Evolutionary conservation across 2,113 vertebrate species (phyloP).

Genomic region (Ammodytes marinus): DNA sequence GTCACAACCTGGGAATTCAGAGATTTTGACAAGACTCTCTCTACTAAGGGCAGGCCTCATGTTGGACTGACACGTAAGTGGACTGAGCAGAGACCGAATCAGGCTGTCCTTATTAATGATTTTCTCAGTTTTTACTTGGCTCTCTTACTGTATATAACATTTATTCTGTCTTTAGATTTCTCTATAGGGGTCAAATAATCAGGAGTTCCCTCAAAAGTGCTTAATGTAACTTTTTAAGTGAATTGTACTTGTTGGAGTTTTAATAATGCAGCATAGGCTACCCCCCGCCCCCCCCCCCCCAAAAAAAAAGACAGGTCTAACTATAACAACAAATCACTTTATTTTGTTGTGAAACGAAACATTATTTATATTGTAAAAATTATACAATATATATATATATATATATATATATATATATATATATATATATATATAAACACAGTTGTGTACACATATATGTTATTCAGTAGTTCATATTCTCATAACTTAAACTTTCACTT

Average conservation of each 20-base stretch:
- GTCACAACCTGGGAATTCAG: constrained; percentile 67
- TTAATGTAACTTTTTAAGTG: not conserved
- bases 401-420: no score
- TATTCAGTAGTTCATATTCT: no score
- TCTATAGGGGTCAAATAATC: not conserved
- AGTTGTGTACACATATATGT: not conserved
- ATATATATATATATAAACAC: no score
- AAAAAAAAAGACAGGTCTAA: not conserved
- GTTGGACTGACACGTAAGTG: constrained; percentile 53
- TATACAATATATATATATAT: no score
- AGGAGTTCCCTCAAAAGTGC: not conserved
- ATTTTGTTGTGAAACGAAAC: not conserved
- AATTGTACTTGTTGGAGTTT: not conserved
- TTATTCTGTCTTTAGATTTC: constrained; percentile 7
- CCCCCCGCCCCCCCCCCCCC: no score
- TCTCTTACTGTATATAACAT: constrained; percentile 8
- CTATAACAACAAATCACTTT: not conserved
- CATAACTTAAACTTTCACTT: not conserved
- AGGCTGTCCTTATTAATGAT: constrained; percentile 42
- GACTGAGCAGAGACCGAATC: constrained; percentile 56
- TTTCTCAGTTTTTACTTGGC: constrained; percentile 24
- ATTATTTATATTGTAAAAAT: no score
- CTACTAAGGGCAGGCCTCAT: constrained; percentile 45
- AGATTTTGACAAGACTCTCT: constrained; percentile 54
- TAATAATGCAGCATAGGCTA: no score